Evolutionary conservation across 1,140 invertebrate genomes (phyloP).

Genomic region (Tetragonula clypearis): DNA sequence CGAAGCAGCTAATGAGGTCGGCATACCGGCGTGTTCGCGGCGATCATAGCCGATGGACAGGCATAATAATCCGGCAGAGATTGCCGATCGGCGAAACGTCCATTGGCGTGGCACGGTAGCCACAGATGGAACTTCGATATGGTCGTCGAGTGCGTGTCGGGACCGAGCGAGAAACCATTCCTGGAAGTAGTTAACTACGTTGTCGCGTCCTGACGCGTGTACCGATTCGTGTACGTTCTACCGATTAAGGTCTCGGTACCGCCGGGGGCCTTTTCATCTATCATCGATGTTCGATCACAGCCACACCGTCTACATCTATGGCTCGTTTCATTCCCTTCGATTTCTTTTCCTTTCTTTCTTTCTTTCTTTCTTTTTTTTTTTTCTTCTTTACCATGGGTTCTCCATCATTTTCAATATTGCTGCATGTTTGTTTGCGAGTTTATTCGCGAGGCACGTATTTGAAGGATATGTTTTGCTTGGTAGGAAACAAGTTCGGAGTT

Average conservation of each 20-base stretch:
- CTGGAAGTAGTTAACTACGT: slow-evolving; percentile 68
- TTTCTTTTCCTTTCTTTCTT: neutral
- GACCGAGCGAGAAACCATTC: slow-evolving; percentile 60
- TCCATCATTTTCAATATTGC: too few species aligned
- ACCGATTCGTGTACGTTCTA: slow-evolving; percentile 59
- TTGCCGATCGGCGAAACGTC: slow-evolving; percentile 68
- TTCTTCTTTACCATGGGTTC: too few species aligned
- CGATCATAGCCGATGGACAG: slow-evolving; percentile 68
- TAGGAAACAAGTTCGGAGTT: too few species aligned
- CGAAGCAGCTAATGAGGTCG: slow-evolving; percentile 64
- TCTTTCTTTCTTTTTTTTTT: too few species aligned
- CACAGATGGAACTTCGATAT: slow-evolving; percentile 66
- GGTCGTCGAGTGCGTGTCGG: slow-evolving; percentile 50
- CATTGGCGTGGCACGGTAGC: slow-evolving; percentile 66
- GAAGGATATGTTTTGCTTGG: too few species aligned
- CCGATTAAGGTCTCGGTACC: slow-evolving; percentile 47
- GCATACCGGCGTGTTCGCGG: slow-evolving; percentile 67
- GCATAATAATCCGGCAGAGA: slow-evolving; percentile 70
- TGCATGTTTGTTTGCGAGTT: too few species aligned
- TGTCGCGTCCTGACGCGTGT: slow-evolving; percentile 62
- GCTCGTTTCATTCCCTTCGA: neutral
- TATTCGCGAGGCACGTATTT: too few species aligned
- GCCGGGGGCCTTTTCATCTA: slow-evolving; percentile 25
- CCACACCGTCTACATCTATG: neutral
- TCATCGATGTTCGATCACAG: slow-evolving; percentile 34